Evolutionary conservation across 2,888 invertebrate species (phyloP), one percentile per base, ranked within the genome.

Genomic region (Xanthia togata): DNA sequence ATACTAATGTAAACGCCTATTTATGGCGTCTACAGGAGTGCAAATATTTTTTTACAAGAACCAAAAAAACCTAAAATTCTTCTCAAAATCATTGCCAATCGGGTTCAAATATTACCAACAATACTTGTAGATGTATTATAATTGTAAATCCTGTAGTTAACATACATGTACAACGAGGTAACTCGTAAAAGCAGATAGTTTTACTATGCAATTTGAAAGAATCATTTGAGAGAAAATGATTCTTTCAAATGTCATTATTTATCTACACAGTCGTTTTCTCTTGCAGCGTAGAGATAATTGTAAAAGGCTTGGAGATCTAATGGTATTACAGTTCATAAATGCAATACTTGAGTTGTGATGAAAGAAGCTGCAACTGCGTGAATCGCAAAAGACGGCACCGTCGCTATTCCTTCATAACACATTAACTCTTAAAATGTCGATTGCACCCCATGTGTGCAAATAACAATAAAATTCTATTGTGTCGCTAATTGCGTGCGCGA

Each of bases 211-310:
- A 82, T 83, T 82, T 79, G 55, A 62, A 79, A 60, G 35, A 82
- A 83, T 31, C 62, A 83, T 82, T 83, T 69, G 55, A 83, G 80
- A 82, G 82, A 83, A 83, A 84, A 73, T 81, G 63, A 50, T 76
- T 84, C n/a, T n/a, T n/a, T n/a, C n/a, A 80, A 60, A 73, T 64
- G 44, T 71, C 63, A 83, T 84, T 84, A 83, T 57, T 70, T 72
- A 85, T 74, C 76, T 73, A 35, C 60, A 60, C 35, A 59, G 26
- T 4, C 63, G 65, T 79, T 83, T 82, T 84, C 84, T 81, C 81
- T 2, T 70, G 31, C 17, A 35, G 41, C 57, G 35, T 14, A 41
- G 23, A 76, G 72, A 70, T 70, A 68, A 70, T 62, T 60, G 26
- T 23, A 26, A 78, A 47, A 50, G 5, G 38, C 53, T 67, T 59